phyloP scores from a whole-genome alignment of 2,113 vertebrate genomes.

The Octodon degus region DNA sequence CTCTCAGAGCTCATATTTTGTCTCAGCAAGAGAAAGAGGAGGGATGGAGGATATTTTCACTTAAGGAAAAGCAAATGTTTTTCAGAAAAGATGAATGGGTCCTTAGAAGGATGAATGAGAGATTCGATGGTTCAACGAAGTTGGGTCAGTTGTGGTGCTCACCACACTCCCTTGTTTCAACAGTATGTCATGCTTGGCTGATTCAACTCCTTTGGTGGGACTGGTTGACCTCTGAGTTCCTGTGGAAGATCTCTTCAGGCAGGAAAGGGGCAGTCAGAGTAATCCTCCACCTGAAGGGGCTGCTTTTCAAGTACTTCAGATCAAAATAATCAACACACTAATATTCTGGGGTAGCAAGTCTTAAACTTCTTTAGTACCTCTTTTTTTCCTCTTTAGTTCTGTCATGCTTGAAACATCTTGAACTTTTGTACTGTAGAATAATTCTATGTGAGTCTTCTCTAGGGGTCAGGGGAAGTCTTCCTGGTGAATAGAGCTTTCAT shows the following conservation, averaged over 20 bases:
- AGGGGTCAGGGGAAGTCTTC: neutral
- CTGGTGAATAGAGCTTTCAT: no score
- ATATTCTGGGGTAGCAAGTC: neutral
- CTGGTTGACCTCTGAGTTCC: neutral
- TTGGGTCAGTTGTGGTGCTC: neutral
- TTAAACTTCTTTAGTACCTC: neutral
- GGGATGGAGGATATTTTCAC: neutral
- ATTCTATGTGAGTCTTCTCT: neutral
- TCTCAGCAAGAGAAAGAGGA: neutral
- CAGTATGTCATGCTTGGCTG: neutral
- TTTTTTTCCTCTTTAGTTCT: neutral
- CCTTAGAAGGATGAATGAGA: neutral
- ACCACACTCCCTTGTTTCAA: neutral
- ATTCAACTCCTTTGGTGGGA: neutral
- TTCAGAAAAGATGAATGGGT: neutral
- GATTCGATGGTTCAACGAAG: neutral
- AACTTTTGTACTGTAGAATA: conserved; percentile 9
- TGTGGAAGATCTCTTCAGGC: neutral
- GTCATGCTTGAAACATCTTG: neutral
- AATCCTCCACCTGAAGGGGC: neutral
- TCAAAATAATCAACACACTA: neutral
- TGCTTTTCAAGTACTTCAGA: neutral
- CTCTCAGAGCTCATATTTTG: neutral
- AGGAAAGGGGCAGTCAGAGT: neutral
- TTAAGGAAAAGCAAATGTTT: neutral